These are phyloP conservation scores for Crotalus viridis DNA, from an alignment of 2,113 vertebrate genomes.

Conservation along the genomic window DNA sequence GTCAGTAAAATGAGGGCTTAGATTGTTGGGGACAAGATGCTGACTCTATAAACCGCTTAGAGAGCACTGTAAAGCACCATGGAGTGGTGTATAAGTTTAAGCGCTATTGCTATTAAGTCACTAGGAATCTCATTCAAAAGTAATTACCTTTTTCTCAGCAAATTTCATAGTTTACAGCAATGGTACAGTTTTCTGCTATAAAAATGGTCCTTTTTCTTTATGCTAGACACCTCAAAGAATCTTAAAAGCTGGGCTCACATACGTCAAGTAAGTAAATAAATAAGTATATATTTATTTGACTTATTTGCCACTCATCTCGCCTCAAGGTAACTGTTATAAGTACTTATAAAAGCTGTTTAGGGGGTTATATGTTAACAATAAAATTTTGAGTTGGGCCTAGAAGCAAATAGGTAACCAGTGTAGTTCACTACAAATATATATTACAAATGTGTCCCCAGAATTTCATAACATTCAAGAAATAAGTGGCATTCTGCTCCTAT, in stretches of 20 bases:
- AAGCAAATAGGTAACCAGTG: neutral
- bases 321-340: neutral
- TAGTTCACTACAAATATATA: neutral
- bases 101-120: neutral
- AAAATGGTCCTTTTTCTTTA: neutral
- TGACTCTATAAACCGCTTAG: neutral
- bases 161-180: neutral
- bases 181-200: neutral
- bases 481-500: neutral
- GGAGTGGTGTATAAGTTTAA: neutral
- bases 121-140: neutral
- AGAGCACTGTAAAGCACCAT: neutral
- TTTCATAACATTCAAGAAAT: neutral
- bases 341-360: neutral
- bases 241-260: neutral
- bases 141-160: neutral
- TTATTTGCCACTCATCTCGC: neutral
- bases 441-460: neutral
- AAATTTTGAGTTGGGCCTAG: neutral
- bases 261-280: neutral
- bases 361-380: neutral
- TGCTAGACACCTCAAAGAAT: neutral
- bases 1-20: neutral
- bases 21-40: neutral
- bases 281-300: neutral